These are phyloP conservation scores for Rotaria magnacalcarata DNA, from an alignment of 2,888 invertebrate genomes.

Conservation along the genomic window DNA sequence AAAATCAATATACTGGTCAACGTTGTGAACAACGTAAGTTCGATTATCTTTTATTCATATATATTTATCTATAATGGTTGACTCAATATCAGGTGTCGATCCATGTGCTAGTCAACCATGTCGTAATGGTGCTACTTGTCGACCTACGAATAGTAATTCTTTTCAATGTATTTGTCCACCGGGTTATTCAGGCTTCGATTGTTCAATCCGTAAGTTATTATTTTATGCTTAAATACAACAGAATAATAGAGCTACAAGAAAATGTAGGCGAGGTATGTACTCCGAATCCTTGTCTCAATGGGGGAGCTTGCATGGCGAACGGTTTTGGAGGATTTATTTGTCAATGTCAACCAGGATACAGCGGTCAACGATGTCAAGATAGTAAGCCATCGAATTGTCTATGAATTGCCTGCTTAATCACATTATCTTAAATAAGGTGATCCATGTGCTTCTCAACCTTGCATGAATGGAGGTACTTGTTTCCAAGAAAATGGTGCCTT, in stretches of 20 bases:
- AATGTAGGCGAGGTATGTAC: not conserved
- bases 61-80: too few relatives aligned
- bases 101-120: conserved; percentile 48
- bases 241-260: too few relatives aligned
- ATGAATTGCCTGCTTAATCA: not conserved
- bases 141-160: conserved; percentile 35
- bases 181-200: conserved; percentile 48
- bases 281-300: conserved; percentile 33
- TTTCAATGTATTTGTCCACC: conserved; percentile 47
- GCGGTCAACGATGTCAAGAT: conserved; percentile 33
- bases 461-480: conserved; percentile 41
- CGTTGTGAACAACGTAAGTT: not conserved
- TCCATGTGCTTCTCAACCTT: conserved; percentile 42
- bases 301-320: conserved; percentile 23
- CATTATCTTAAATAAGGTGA: not conserved
- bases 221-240: too few relatives aligned
- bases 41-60: not conserved
- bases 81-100: not conserved
- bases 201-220: conserved; percentile 45
- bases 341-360: conserved; percentile 1
- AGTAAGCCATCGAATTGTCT: not conserved
- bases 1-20: conserved; percentile 46
- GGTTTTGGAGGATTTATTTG: conserved; percentile 14
- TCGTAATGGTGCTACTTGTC: conserved; percentile 19
- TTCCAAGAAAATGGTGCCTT: not conserved